Base-by-base conservation (phyloP, 2,113 vertebrate genomes). In the Leptobrachium leishanense region DNA sequence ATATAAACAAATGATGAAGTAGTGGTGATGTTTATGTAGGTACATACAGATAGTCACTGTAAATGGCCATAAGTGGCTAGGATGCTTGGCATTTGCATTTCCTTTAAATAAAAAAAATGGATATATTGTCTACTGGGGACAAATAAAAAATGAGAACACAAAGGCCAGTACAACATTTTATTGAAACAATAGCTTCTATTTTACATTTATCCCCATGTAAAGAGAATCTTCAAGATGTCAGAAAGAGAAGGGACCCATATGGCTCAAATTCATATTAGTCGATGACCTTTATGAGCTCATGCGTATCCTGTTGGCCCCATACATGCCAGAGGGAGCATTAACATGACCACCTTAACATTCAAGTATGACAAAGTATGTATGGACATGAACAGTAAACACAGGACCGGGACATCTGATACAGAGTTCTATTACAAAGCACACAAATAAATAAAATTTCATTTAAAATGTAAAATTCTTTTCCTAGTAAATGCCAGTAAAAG, bases 291-390 rank as follows among this genome's bases (percentile, higher is more conserved):
- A 59, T 44, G 42, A 77, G 75, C 75, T 68, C 75, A 77, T 77
- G 75, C 67, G 10, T 70, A 46, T 70, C 43, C 54, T 43, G 39
- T 59, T 63, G 50, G 43, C 75, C 75, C 40, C 67, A 77, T 67
- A 46, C 74, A 76, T 68, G 74, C 74, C 64, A 57, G 50, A 55
- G 46, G 62, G 63, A 59, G 44, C 40, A 11, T 2, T 9, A 76
- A 76, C 40, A 53, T 75, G 6, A 74, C 59, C 63, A 67, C 50
- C 43, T 65, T 65, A 65, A 67, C 66, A 77, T 77, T 69, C 20
- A 43, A 69, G n/a, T 68, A 68, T 57, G 46, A 55, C 11, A 62
- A 31, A 31, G 20, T 10, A 76, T 39, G 15, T 69, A 57, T 75
- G 20, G 42, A 72, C 68, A 70, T 31, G 15, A 70, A 70, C 31